A percentile compares a stretch with the other conserved stretches of the same genome.
phyloP scores from a whole-genome alignment of 2,113 vertebrate genomes.

The Trematocara marginatum region DNA sequence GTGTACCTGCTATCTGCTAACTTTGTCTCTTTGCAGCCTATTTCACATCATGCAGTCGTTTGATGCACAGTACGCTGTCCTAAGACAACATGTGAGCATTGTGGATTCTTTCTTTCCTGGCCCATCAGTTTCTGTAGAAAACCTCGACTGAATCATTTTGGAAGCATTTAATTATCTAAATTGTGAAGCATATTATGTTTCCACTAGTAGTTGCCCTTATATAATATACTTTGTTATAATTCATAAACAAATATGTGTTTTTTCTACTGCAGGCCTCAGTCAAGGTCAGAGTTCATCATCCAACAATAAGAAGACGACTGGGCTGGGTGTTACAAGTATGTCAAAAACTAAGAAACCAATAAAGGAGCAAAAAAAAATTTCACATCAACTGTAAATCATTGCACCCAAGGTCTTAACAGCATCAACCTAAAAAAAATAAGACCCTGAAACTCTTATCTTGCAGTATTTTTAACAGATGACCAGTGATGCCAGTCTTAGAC shows the following conservation, averaged over 20 bases:
- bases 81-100: background rate
- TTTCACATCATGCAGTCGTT: background rate
- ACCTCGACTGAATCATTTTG: background rate
- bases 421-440: background rate
- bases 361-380: background rate
- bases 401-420: background rate
- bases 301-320: background rate
- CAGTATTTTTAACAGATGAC: background rate
- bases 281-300: background rate
- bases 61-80: background rate
- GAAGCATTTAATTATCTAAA: background rate
- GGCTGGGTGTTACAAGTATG: background rate
- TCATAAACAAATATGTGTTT: background rate
- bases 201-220: background rate
- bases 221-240: background rate
- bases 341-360: background rate
- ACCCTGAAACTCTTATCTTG: background rate
- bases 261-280: background rate
- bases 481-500: background rate
- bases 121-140: background rate
- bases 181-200: background rate
- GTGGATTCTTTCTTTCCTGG: background rate
- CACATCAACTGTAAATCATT: background rate
- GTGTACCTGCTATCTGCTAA: background rate
- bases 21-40: background rate